Evolutionary conservation across 2,113 vertebrate species (phyloP).

Genomic region (Benitochromis conjunctus): DNA sequence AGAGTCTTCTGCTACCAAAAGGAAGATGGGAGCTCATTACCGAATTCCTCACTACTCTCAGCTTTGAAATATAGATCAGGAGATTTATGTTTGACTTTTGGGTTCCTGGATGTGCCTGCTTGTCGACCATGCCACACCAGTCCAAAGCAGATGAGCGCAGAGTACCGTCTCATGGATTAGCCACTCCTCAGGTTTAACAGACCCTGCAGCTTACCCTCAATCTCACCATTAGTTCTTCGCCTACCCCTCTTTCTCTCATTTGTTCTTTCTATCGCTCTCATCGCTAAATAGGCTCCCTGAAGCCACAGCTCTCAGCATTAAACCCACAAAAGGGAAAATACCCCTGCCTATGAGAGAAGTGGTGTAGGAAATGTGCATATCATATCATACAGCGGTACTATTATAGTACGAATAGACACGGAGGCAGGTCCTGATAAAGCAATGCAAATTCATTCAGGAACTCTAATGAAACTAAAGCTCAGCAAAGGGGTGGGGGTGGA

Average conservation of each 20-base stretch:
- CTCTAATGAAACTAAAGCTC: conserved; percentile 35
- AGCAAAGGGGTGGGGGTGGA: not conserved
- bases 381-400: conserved; percentile 30
- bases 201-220: conserved; percentile 28
- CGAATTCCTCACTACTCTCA: conserved; percentile 64
- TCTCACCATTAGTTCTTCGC: conserved; percentile 34
- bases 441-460: conserved; percentile 52
- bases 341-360: conserved; percentile 17
- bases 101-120: conserved; percentile 26
- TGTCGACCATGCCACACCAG: conserved; percentile 13
- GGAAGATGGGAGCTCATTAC: conserved; percentile 74
- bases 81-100: conserved; percentile 45
- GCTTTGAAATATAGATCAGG: conserved; percentile 76
- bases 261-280: not conserved
- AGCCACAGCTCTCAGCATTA: conserved; percentile 34
- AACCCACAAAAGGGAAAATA: conserved; percentile 53
- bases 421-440: conserved; percentile 39
- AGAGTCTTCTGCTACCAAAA: conserved; percentile 63
- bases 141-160: conserved; percentile 36
- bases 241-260: conserved; percentile 7
- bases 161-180: conserved; percentile 47
- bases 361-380: conserved; percentile 36
- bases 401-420: conserved; percentile 9
- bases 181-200: conserved; percentile 51
- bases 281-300: conserved; percentile 39